Base-by-base conservation (phyloP, 2,888 invertebrate genomes). In the Dasysyrphus albostriatus region DNA sequence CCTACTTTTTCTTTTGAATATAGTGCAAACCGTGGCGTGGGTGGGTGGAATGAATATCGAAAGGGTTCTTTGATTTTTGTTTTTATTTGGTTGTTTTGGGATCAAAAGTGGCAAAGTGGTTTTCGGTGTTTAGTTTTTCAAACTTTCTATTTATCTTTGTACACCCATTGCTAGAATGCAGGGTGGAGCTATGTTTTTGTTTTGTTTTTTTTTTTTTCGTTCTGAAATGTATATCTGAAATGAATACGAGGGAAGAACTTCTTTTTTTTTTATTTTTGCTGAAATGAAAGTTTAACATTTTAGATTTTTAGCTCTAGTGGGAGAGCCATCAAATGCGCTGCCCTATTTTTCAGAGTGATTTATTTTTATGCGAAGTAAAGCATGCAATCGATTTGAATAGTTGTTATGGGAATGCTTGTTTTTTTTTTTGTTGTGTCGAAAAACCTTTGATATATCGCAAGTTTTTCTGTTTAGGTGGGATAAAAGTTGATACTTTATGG, bases 91-190 rank as follows among this genome's bases (percentile, higher is more conserved):
- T 37, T 39, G 14, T 77, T 67, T 58, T 29, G 16, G 73, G 47
- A 67, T 77, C 82, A 49, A 77, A 42, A 65, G 59, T 47, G 73
- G 59, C 59, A 73, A 78, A 83, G 83, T 78, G 73, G 67, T 78
- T 77, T 83, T 69, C 37, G 58, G 73, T 83, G 77, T 83, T 77
- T 65, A 63, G 47, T 37, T 49, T 39, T 75, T 54, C 37, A 42
- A 63, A 75, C 32, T 47, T 19, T 44, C 49, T 67, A 14, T n/a
- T 49, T 16, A n/a, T 32, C 32, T 32, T 65, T 67, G 49, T 42
- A 24, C 12, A 10, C 24, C 14, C 44, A 59, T 32, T 47, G 9
- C 44, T 73, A 47, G 9, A 29, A 6, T 44, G 44, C 19, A 12
- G 14, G 7, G 1, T 5, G 12, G 10, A 12, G 3, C 24, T n/a